A percentile compares a stretch with the other conserved stretches of the same genome.
phyloP scores from a whole-genome alignment of 2,113 vertebrate genomes.

The Archilochus colubris region DNA sequence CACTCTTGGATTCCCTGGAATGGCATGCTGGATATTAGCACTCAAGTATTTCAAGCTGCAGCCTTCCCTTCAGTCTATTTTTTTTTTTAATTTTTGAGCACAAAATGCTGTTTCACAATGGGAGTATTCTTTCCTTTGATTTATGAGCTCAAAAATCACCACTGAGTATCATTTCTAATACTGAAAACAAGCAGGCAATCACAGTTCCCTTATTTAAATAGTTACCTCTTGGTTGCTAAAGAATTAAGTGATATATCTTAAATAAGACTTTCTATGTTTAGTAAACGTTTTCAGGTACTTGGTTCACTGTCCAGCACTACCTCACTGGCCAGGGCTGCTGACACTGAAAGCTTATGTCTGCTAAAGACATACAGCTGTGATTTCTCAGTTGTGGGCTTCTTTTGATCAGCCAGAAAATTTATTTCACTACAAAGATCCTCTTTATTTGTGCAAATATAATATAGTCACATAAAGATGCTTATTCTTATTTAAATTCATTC shows the following conservation, averaged over 20 bases:
- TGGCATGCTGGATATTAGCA: slow-evolving; percentile 62
- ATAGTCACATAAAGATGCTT: neutral
- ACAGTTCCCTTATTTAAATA: neutral
- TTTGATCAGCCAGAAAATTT: neutral
- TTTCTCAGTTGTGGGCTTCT: neutral
- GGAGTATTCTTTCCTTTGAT: neutral
- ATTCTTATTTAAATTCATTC: slow-evolving; percentile 22
- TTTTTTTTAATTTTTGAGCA: neutral
- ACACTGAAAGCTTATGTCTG: neutral
- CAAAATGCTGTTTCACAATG: neutral
- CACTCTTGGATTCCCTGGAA: slow-evolving; percentile 65
- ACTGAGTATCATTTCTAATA: neutral
- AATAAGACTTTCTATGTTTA: neutral
- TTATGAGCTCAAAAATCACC: neutral
- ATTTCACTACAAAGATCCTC: neutral
- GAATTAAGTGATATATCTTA: neutral
- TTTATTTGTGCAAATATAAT: neutral
- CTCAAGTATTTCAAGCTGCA: slow-evolving; percentile 51
- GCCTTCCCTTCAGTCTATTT: neutral
- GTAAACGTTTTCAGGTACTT: neutral
- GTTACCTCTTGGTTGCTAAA: neutral
- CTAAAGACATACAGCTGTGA: neutral
- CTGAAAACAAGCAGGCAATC: neutral
- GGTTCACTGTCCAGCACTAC: neutral
- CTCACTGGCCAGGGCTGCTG: neutral